A percentile compares a stretch with the other conserved stretches of the same genome.
Evolutionary conservation across 2,888 invertebrate species (phyloP).

Genomic region (Aphidoletes aphidimyza): DNA sequence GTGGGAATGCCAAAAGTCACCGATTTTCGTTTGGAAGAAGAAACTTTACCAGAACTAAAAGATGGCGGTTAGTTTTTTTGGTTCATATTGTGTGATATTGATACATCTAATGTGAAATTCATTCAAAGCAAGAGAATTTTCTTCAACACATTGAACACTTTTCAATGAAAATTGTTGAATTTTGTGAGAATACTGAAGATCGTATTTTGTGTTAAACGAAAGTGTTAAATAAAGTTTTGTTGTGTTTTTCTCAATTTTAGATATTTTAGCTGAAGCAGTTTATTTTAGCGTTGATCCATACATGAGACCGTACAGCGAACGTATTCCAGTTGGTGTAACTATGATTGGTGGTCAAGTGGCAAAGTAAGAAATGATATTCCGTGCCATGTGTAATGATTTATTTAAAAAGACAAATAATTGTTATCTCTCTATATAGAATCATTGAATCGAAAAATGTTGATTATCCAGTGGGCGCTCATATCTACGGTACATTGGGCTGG

Average conservation of each 20-base stretch:
- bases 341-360: slow-evolving; percentile 80
- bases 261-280: slow-evolving; percentile 75
- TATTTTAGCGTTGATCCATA: slow-evolving; percentile 80
- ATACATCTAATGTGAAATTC: no score
- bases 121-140: neutral
- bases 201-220: no score
- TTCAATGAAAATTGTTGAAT: no score
- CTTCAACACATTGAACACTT: neutral
- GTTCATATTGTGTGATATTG: neutral
- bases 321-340: slow-evolving; percentile 70
- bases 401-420: no score
- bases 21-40: slow-evolving; percentile 76
- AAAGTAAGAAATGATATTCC: no score
- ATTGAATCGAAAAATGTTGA: slow-evolving; percentile 74
- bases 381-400: no score
- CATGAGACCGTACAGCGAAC: slow-evolving; percentile 72
- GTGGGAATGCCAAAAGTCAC: slow-evolving; percentile 73
- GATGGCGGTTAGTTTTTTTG: slow-evolving; percentile 71
- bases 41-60: slow-evolving; percentile 73
- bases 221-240: no score
- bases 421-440: slow-evolving; percentile 68
- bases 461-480: slow-evolving; percentile 73
- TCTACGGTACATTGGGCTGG: slow-evolving; percentile 78
- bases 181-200: no score
- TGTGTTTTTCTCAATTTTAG: no score